Percentiles rank a stretch among this genome's conserved stretches.
These are phyloP conservation scores for Onthophagus taurus DNA, from an alignment of 1,140 invertebrate species.

Conservation along the genomic window DNA sequence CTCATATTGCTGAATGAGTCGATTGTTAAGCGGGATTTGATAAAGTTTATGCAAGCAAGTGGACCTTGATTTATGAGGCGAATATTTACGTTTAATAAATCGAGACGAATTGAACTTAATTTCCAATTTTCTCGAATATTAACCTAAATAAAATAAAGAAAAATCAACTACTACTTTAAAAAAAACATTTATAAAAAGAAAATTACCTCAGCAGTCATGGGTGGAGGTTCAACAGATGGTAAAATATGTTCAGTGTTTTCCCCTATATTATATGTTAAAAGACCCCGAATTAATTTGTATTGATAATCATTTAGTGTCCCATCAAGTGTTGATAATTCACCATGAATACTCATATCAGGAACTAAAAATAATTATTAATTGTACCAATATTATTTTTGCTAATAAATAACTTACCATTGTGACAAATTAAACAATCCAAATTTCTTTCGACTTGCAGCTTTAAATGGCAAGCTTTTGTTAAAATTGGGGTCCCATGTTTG, in stretches of 20 bases:
- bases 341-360: slow-evolving; percentile 78
- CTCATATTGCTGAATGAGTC: slow-evolving; percentile 79
- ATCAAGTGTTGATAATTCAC: slow-evolving; percentile 76
- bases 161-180: no score
- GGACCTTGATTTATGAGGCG: slow-evolving; percentile 55
- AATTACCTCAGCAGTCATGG: slow-evolving; percentile 18
- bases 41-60: slow-evolving; percentile 83
- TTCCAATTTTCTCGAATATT: slow-evolving; percentile 52
- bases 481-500: slow-evolving; percentile 50
- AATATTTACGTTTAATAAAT: slow-evolving; percentile 81
- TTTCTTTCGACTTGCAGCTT: slow-evolving; percentile 76
- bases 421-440: slow-evolving; percentile 58
- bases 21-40: slow-evolving; percentile 75
- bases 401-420: slow-evolving; percentile 39
- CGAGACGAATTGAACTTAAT: slow-evolving; percentile 66
- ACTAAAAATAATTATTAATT: slow-evolving; percentile 42
- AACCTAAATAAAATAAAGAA: slow-evolving; percentile 21
- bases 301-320: slow-evolving; percentile 74
- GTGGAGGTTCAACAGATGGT: slow-evolving; percentile 26
- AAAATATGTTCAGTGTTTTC: slow-evolving; percentile 70
- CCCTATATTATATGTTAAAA: slow-evolving; percentile 86
- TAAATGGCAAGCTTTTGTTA: slow-evolving; percentile 72
- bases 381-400: not conserved
- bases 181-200: not conserved
- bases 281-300: slow-evolving; percentile 79